Percentiles rank a stretch among this genome's conserved stretches.
These are phyloP conservation scores for Amphiprion clarkii DNA, from an alignment of 2,797 vertebrate species.

Conservation along the genomic window DNA sequence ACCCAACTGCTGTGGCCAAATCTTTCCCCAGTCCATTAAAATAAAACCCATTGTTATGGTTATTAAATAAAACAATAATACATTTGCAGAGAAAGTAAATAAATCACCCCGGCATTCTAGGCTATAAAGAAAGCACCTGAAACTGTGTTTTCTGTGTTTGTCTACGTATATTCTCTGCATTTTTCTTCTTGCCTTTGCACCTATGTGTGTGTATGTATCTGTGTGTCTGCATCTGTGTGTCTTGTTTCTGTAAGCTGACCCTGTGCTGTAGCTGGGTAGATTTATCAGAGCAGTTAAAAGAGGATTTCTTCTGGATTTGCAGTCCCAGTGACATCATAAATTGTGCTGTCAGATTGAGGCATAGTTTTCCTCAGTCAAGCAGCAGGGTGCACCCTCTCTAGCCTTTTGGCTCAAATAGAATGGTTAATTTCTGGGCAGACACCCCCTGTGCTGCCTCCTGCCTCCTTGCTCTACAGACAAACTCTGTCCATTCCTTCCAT, in stretches of 20 bases:
- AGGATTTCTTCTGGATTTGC: constrained; percentile 84
- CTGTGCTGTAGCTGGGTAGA: constrained; percentile 70
- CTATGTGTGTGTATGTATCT: neutral
- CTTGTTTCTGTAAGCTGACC: constrained; percentile 75
- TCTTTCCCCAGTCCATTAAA: constrained; percentile 65
- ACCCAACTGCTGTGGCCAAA: constrained; percentile 50
- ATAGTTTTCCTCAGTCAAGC: constrained; percentile 82
- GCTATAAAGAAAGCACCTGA: constrained; percentile 44
- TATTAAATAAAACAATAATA: constrained; percentile 81
- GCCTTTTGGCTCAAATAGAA: constrained; percentile 75
- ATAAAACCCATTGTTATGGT: constrained; percentile 76
- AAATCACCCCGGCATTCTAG: constrained; percentile 66
- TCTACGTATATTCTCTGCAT: constrained; percentile 17
- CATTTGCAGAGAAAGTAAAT: constrained; percentile 69
- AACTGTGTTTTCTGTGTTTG: constrained; percentile 54
- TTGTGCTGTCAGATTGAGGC: constrained; percentile 79
- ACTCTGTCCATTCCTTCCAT: constrained; percentile 78
- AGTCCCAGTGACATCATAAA: constrained; percentile 84
- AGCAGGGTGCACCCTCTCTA: constrained; percentile 76
- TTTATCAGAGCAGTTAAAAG: constrained; percentile 84
- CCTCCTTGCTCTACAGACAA: constrained; percentile 67
- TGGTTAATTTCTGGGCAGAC: constrained; percentile 74
- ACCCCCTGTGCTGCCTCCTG: constrained; percentile 52
- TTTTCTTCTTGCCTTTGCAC: constrained; percentile 33
- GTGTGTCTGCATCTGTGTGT: constrained; percentile 38